These are phyloP conservation scores for Micronisus gabar DNA, from an alignment of 2,113 vertebrate genomes.

Conservation along the genomic window DNA sequence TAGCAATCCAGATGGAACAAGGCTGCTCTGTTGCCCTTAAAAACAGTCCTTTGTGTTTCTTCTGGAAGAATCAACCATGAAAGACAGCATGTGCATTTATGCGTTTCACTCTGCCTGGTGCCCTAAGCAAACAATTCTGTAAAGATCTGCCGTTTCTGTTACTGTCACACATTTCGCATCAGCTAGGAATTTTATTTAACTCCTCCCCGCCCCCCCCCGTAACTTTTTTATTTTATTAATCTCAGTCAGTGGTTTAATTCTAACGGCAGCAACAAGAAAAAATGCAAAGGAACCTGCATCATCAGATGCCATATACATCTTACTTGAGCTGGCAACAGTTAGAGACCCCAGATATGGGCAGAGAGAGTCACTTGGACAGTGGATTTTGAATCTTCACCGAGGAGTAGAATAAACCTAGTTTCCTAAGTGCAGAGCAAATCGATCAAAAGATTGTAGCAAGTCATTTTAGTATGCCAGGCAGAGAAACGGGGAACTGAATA, in stretches of 20 bases:
- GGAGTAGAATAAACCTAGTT: neutral
- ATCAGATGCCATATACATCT: neutral
- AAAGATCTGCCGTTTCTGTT: neutral
- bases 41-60: neutral
- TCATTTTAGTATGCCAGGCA: neutral
- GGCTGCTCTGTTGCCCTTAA: neutral
- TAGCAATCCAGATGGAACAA: neutral
- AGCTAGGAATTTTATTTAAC: neutral
- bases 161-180: neutral
- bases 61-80: neutral
- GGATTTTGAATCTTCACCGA: neutral
- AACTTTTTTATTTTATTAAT: neutral
- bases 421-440: neutral
- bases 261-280: neutral
- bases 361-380: neutral
- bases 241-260: neutral
- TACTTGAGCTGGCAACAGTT: neutral
- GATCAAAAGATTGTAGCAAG: neutral
- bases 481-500: neutral
- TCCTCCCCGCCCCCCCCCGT: no score
- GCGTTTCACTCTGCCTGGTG: neutral
- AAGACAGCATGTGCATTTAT: neutral
- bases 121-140: neutral
- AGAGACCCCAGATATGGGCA: neutral
- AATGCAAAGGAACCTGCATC: neutral